phyloP scores from a whole-genome alignment of 2,888 invertebrate species.

The Eilema griseolum region DNA sequence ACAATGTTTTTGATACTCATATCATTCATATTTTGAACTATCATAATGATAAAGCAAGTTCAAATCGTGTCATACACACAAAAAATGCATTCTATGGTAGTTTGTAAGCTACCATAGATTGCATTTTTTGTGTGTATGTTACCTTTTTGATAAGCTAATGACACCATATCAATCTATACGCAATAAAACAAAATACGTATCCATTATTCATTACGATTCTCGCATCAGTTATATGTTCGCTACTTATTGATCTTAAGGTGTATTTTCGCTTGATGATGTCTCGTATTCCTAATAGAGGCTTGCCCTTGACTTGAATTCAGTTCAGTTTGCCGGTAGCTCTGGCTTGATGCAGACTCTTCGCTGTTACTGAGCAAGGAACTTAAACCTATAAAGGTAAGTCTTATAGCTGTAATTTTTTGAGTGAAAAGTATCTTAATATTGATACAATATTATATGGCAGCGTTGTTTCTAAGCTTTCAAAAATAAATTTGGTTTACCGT shows the following conservation, averaged over 20 bases:
- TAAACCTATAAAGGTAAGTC: slow-evolving; percentile 30
- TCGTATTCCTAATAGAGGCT: slow-evolving; percentile 26
- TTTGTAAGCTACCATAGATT: background rate
- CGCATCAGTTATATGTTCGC: background rate
- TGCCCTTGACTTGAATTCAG: slow-evolving; percentile 56
- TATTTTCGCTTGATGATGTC: slow-evolving; percentile 27
- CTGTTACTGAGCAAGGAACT: slow-evolving; percentile 12
- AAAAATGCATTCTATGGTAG: background rate
- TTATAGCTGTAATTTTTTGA: background rate
- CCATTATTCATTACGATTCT: background rate
- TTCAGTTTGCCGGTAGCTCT: slow-evolving; percentile 57
- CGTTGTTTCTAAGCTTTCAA: background rate
- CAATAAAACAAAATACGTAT: slow-evolving; percentile 10
- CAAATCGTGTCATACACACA: background rate
- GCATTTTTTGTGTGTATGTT: no score
- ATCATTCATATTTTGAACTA: background rate
- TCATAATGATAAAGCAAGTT: background rate
- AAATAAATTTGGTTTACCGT: slow-evolving; percentile 9
- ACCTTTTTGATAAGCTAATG: background rate
- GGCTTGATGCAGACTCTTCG: slow-evolving; percentile 53
- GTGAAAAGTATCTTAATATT: slow-evolving; percentile 5
- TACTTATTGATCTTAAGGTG: slow-evolving; percentile 24
- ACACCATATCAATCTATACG: slow-evolving; percentile 3
- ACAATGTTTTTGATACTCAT: slow-evolving; percentile 4
- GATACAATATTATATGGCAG: background rate